phyloP scores from a whole-genome alignment of 2,113 vertebrate genomes.

The Aleadryas rufinucha region DNA sequence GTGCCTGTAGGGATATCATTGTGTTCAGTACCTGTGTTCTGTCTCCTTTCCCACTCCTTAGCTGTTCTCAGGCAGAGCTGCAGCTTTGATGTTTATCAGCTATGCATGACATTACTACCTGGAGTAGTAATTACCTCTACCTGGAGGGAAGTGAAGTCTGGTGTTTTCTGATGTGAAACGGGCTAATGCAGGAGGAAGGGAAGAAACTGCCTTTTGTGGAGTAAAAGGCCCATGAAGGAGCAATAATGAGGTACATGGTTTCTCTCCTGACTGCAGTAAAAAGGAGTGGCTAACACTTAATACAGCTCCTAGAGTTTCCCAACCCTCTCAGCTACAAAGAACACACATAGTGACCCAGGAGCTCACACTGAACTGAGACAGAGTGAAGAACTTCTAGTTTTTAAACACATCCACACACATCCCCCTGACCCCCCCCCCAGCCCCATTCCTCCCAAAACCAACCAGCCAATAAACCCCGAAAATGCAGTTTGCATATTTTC shows the following conservation, averaged over 20 bases:
- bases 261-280: neutral
- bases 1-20: neutral
- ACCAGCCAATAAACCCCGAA: neutral
- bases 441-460: neutral
- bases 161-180: neutral
- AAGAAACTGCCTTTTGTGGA: neutral
- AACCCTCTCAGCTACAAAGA: neutral
- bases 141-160: neutral
- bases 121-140: neutral
- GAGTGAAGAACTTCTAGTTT: neutral
- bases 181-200: neutral
- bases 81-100: conserved; percentile 11
- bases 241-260: neutral
- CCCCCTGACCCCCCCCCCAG: rapidly evolving
- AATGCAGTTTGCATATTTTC: neutral
- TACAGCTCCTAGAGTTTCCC: neutral
- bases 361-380: neutral
- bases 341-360: rapidly evolving
- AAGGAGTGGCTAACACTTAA: neutral
- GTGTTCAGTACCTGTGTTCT: neutral
- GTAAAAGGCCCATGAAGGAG: neutral
- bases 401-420: neutral
- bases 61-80: neutral
- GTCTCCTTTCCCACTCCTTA: neutral
- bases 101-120: neutral